Conservation (phyloP, 1,140 invertebrate genomes). For the Adelges cooleyi region DNA sequence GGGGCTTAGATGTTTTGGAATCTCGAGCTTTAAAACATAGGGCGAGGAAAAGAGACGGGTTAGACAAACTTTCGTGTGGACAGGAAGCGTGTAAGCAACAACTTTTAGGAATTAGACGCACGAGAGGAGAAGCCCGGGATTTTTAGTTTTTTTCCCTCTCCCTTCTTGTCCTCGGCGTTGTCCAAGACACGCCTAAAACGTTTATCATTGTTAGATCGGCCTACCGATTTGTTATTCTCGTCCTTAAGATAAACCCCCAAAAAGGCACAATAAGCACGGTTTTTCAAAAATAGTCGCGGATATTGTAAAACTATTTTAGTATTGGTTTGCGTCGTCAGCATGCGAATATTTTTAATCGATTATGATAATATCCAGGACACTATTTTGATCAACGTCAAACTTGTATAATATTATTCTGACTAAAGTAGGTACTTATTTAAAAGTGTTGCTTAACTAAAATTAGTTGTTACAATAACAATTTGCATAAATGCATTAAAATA, state of each 20-base stretch:
- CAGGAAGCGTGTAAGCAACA: neutral
- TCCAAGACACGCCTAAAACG: neutral
- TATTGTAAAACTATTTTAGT: no score
- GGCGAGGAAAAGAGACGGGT: neutral
- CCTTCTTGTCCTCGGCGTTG: neutral
- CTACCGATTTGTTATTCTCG: neutral
- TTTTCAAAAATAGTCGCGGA: no score
- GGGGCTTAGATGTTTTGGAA: neutral
- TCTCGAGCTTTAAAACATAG: neutral
- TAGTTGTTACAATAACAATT: no score
- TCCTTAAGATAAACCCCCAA: neutral
- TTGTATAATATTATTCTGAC: no score
- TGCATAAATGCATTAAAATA: no score
- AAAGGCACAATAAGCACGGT: no score
- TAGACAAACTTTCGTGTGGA: neutral
- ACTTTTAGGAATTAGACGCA: constrained; percentile 19
- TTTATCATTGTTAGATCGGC: constrained; percentile 11
- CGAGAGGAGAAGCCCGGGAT: neutral
- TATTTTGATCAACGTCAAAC: no score
- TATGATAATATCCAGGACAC: no score
- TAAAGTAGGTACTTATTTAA: no score
- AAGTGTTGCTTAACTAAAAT: no score
- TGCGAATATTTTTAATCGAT: no score
- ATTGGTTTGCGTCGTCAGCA: no score
- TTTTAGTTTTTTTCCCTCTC: neutral